These are phyloP conservation scores for Dromas ardeola DNA, from an alignment of 2,113 vertebrate genomes.

Conservation along the genomic window DNA sequence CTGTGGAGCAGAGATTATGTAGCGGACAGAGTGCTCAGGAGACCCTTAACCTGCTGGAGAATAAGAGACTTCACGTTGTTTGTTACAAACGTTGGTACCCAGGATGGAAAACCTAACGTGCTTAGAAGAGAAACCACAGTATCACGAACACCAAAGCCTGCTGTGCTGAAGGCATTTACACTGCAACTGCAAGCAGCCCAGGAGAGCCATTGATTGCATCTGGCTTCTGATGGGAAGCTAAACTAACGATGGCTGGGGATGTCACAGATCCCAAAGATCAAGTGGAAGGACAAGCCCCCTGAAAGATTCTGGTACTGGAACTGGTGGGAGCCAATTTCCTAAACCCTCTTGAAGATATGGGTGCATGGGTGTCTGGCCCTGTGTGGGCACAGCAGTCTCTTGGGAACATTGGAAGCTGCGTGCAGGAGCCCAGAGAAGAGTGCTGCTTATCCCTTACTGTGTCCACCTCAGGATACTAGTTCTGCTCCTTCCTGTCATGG, in stretches of 20 bases:
- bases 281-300: not conserved
- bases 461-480: not conserved
- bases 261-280: not conserved
- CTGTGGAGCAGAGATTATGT: not conserved
- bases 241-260: not conserved
- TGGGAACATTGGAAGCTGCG: not conserved
- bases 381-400: not conserved
- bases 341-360: not conserved
- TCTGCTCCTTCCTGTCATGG: not conserved
- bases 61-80: not conserved
- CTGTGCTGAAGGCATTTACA: not conserved
- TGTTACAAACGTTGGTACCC: not conserved
- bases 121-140: not conserved
- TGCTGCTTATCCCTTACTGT: not conserved
- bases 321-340: not conserved
- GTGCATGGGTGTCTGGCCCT: not conserved
- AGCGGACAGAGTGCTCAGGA: not conserved
- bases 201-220: not conserved
- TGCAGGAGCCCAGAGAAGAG: not conserved
- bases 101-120: not conserved
- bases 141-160: not conserved
- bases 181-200: not conserved
- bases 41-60: slow-evolving; percentile 2
- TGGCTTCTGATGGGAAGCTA: not conserved
- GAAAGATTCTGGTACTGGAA: not conserved